These are phyloP conservation scores for Palloptera scutellata DNA, from an alignment of 2,888 invertebrate species.

Conservation along the genomic window DNA sequence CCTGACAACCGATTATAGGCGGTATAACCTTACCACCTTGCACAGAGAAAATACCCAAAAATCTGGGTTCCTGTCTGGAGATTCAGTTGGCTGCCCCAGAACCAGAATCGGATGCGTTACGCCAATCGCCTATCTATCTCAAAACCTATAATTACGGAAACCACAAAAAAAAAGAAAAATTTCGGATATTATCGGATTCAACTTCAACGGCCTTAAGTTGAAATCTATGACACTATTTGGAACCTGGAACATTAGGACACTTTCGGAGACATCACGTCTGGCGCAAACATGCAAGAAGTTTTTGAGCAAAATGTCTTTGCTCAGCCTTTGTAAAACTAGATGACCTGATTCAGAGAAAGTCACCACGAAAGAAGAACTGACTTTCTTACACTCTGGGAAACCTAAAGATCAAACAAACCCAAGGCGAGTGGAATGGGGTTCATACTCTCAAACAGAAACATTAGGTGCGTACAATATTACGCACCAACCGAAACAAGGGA, in stretches of 20 bases:
- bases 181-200: constrained; percentile 5
- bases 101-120: constrained; percentile 1
- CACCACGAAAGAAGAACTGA: neutral
- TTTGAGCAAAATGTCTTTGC: neutral
- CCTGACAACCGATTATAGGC: no score
- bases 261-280: constrained; percentile 2
- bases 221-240: constrained; percentile 17
- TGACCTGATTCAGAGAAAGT: neutral
- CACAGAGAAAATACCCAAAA: no score
- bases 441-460: neutral
- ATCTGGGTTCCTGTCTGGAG: no score
- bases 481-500: neutral
- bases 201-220: constrained; percentile 9
- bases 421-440: neutral
- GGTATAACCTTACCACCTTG: no score
- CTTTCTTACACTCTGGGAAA: neutral
- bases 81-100: no score
- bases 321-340: neutral
- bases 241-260: constrained; percentile 12
- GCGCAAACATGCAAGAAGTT: constrained; percentile 19
- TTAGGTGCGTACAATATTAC: neutral
- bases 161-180: constrained; percentile 6
- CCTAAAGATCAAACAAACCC: no score
- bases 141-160: constrained; percentile 13
- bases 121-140: neutral